Conservation (phyloP, 2,888 invertebrate species). For the Unio delphinus region DNA sequence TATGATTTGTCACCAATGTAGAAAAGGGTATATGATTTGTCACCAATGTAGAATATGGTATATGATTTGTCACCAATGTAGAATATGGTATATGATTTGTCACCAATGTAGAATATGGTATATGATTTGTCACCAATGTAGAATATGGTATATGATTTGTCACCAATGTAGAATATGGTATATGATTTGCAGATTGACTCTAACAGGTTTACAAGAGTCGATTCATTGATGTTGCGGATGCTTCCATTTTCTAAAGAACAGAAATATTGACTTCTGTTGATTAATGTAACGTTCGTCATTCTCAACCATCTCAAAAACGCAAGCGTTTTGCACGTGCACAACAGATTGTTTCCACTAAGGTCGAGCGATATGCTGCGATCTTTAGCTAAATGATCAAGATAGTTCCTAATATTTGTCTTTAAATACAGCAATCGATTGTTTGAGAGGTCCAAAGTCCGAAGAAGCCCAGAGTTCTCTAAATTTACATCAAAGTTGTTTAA, state of each 20-base stretch:
- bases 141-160: too few relatives aligned
- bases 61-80: conserved; percentile 10
- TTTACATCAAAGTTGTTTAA: conserved; percentile 13
- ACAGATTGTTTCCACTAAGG: conserved; percentile 15
- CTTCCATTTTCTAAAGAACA: conserved; percentile 18
- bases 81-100: too few relatives aligned
- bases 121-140: conserved; percentile 10
- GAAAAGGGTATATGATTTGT: conserved; percentile 16
- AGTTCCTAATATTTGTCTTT: neutral
- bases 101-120: conserved; percentile 8
- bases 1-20: conserved; percentile 19
- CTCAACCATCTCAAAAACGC: conserved; percentile 23
- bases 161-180: conserved; percentile 7
- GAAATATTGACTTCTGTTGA: conserved; percentile 14
- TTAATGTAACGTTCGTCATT: conserved; percentile 6
- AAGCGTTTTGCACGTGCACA: conserved; percentile 24
- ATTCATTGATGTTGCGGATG: conserved; percentile 9
- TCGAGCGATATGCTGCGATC: conserved; percentile 7
- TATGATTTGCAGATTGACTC: conserved; percentile 21
- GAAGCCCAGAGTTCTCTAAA: neutral
- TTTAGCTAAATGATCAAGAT: conserved; percentile 8
- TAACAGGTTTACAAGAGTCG: conserved; percentile 4
- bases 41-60: conserved; percentile 8
- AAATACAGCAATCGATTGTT: conserved; percentile 18
- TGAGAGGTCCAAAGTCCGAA: conserved; percentile 17